phyloP scores from a whole-genome alignment of 2,113 vertebrate genomes.

The Epinephelus fuscoguttatus region DNA sequence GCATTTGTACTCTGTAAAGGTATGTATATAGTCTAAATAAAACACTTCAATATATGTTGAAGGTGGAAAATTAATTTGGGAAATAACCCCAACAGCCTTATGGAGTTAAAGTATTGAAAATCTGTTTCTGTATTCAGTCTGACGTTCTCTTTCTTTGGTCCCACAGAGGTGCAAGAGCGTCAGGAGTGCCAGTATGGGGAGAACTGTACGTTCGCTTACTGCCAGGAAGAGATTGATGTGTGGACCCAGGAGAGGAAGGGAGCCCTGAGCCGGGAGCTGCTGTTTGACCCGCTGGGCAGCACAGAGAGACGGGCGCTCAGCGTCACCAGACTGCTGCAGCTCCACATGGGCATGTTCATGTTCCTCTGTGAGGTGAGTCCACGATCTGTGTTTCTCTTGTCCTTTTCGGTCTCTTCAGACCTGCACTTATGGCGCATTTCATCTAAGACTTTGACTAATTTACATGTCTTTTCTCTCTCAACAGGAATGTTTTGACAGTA shows the following conservation, averaged over 20 bases:
- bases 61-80: background rate
- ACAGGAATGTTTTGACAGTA: conserved; percentile 99
- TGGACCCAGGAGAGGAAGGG: conserved; percentile 99
- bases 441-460: background rate
- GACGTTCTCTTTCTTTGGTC: background rate
- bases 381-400: background rate
- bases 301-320: conserved; percentile 93
- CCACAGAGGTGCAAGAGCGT: conserved; percentile 96
- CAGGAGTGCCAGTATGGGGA: conserved; percentile 99
- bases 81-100: background rate
- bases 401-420: background rate
- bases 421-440: rapidly evolving
- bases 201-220: conserved; percentile 99
- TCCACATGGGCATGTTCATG: conserved; percentile 99
- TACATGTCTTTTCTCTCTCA: background rate
- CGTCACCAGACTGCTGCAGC: conserved; percentile 95
- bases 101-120: background rate
- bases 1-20: conserved; percentile 99
- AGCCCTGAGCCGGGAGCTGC: conserved; percentile 95
- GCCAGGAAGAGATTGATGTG: conserved; percentile 98
- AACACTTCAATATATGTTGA: background rate
- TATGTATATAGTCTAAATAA: conserved; percentile 53
- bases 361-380: conserved; percentile 97
- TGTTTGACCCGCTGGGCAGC: conserved; percentile 95
- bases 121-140: background rate